phyloP scores from a whole-genome alignment of 2,888 invertebrate species.

The Horisme vitalbata region DNA sequence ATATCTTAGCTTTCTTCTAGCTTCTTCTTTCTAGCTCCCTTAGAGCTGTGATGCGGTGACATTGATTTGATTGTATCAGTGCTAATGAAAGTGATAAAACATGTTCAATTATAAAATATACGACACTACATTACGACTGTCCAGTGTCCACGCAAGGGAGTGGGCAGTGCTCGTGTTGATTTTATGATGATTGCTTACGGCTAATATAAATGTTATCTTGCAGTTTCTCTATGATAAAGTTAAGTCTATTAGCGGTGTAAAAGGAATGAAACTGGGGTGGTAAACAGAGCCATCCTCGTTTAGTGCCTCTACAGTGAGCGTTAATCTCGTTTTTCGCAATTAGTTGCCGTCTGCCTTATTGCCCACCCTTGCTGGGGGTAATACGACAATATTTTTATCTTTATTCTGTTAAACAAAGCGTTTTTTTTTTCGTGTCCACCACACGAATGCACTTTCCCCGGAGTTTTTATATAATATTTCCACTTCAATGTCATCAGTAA shows the following conservation, averaged over 20 bases:
- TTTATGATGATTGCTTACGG: conserved; percentile 66
- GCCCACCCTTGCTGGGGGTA: conserved; percentile 58
- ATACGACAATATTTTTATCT: conserved; percentile 58
- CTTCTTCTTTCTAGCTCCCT: too few relatives aligned
- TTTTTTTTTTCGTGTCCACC: conserved; percentile 51
- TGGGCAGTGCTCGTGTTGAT: conserved; percentile 44
- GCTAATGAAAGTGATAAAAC: conserved; percentile 25
- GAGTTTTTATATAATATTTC: conserved; percentile 43
- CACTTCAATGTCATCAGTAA: conserved; percentile 38
- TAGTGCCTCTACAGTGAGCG: conserved; percentile 69
- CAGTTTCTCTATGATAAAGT: conserved; percentile 66
- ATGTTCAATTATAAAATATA: conserved; percentile 28
- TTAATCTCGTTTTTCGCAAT: conserved; percentile 79
- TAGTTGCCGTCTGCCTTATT: conserved; percentile 69
- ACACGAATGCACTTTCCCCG: conserved; percentile 42
- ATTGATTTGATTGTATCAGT: conserved; percentile 17
- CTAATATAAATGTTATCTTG: conserved; percentile 64
- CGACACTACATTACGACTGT: conserved; percentile 24
- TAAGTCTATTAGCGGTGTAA: conserved; percentile 72
- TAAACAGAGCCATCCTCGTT: conserved; percentile 67
- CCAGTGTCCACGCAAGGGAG: conserved; percentile 25
- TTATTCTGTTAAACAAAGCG: conserved; percentile 54
- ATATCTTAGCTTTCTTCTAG: too few relatives aligned
- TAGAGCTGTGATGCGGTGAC: neutral
- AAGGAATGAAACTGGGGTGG: conserved; percentile 63